Conservation (phyloP, 2,797 vertebrate species). For the Chelmon rostratus region DNA sequence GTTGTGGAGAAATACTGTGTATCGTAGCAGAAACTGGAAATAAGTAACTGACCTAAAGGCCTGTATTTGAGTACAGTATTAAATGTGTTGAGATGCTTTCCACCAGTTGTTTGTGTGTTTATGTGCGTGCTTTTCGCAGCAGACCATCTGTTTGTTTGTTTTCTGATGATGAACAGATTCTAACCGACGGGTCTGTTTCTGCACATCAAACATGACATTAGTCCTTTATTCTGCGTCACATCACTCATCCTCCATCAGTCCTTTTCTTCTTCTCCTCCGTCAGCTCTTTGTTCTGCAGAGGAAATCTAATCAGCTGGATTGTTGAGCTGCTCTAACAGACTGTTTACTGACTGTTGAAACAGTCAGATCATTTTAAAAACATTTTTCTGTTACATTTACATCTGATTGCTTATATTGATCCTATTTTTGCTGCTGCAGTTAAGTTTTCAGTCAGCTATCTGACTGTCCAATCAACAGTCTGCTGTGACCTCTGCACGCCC, state of each 20-base stretch:
- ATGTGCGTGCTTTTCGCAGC: not conserved
- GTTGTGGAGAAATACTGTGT: too few species aligned
- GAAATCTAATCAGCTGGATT: slow-evolving; percentile 34
- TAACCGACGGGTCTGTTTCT: slow-evolving; percentile 15
- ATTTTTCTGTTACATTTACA: not conserved
- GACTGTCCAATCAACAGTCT: not conserved
- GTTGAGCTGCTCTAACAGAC: not conserved
- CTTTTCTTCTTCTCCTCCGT: not conserved
- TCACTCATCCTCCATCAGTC: not conserved
- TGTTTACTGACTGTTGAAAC: not conserved
- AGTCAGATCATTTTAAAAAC: not conserved
- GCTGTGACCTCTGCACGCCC: not conserved
- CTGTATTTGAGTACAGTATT: too few species aligned
- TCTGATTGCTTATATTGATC: not conserved
- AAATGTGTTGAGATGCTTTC: too few species aligned
- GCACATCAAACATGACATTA: slow-evolving; percentile 46
- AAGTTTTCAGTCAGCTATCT: not conserved
- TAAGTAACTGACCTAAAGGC: too few species aligned
- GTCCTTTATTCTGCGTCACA: not conserved
- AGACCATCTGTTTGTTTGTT: not conserved
- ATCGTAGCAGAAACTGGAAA: too few species aligned
- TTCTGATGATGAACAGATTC: not conserved
- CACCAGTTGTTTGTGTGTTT: not conserved
- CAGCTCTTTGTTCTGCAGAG: slow-evolving; percentile 35
- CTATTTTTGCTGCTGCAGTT: not conserved